These are phyloP conservation scores for Chesias legatella DNA, from an alignment of 2,888 invertebrate species.

Conservation along the genomic window DNA sequence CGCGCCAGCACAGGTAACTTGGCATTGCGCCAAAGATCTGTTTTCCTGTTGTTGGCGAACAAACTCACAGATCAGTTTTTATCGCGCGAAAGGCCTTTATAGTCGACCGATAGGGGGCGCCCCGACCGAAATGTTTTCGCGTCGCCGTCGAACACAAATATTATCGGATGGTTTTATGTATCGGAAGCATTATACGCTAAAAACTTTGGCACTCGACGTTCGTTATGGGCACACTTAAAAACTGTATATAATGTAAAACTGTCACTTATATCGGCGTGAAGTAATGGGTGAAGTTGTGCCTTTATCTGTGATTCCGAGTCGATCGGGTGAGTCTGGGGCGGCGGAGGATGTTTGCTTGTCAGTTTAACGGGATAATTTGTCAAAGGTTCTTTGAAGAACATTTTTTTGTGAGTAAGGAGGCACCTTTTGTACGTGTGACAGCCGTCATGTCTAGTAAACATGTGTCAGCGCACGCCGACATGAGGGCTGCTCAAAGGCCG, in stretches of 20 bases:
- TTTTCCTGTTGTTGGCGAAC: slow-evolving; percentile 76
- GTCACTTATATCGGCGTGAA: slow-evolving; percentile 33
- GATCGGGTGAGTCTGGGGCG: slow-evolving; percentile 23
- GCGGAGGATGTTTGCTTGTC: slow-evolving; percentile 29
- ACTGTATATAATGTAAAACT: slow-evolving; percentile 45
- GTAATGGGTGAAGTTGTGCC: slow-evolving; percentile 31
- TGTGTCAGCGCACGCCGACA: slow-evolving; percentile 40
- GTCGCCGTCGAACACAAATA: slow-evolving; percentile 72
- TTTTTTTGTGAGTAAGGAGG: slow-evolving; percentile 53
- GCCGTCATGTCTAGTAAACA: slow-evolving; percentile 60
- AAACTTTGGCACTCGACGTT: slow-evolving; percentile 67
- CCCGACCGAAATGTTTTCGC: slow-evolving; percentile 66
- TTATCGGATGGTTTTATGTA: slow-evolving; percentile 77
- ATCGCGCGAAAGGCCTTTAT: slow-evolving; percentile 80
- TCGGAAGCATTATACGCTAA: slow-evolving; percentile 76
- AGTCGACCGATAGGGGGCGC: slow-evolving; percentile 70
- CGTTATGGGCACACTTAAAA: slow-evolving; percentile 52
- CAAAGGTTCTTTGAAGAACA: slow-evolving; percentile 64
- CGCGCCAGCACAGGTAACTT: slow-evolving; percentile 64
- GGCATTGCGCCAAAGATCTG: slow-evolving; percentile 74
- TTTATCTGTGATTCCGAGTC: slow-evolving; percentile 34
- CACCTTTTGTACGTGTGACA: slow-evolving; percentile 62
- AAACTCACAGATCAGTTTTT: slow-evolving; percentile 80
- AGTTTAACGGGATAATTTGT: slow-evolving; percentile 64
- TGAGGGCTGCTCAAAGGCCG: slow-evolving; percentile 42